phyloP scores from a whole-genome alignment of 2,888 invertebrate species.

The Phaedon cochleariae region DNA sequence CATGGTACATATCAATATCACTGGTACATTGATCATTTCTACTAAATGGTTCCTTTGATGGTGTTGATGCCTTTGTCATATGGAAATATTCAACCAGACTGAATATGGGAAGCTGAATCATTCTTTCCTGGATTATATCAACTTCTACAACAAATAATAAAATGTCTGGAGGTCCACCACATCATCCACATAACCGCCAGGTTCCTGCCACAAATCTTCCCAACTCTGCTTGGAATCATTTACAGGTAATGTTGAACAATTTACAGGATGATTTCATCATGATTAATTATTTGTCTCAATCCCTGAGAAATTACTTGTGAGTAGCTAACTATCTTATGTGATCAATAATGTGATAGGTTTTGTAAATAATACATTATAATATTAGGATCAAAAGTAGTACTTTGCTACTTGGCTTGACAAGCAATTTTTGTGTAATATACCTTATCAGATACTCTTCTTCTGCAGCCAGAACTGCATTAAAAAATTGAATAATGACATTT shows the following conservation, averaged over 20 bases:
- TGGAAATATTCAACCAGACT: conserved; percentile 38
- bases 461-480: too few species aligned
- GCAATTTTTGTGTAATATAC: too few species aligned
- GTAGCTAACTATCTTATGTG: too few species aligned
- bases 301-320: too few species aligned
- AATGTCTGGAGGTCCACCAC: conserved; percentile 66
- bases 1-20: background rate
- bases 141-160: conserved; percentile 21
- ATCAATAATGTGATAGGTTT: too few species aligned
- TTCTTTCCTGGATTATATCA: background rate
- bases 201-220: conserved; percentile 62
- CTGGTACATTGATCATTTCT: background rate
- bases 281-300: conserved; percentile 3
- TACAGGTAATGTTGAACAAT: conserved; percentile 70
- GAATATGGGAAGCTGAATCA: conserved; percentile 27
- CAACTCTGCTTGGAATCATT: conserved; percentile 71
- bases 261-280: too few species aligned
- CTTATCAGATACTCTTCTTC: too few species aligned
- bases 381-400: too few species aligned
- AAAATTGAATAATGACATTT: too few species aligned
- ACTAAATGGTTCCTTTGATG: background rate
- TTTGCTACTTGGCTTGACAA: too few species aligned
- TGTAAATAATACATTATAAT: too few species aligned
- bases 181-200: conserved; percentile 76
- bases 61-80: background rate